Evolutionary conservation across 2,888 invertebrate species (phyloP).

Genomic region (Drosophila borealis): DNA sequence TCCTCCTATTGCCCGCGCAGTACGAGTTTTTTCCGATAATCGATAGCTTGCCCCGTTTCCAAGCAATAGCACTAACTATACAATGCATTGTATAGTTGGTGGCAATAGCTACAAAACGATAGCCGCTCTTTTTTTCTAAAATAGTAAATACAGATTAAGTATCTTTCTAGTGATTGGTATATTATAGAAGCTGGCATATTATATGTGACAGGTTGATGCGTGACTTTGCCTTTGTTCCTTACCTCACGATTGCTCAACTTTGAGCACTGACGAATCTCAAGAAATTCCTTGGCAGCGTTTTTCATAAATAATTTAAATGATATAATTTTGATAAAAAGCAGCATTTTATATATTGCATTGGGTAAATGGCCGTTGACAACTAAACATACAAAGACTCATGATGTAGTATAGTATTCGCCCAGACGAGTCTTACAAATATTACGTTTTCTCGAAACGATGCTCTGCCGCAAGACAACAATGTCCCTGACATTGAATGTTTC

Average conservation of each 20-base stretch:
- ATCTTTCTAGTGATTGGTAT: no score
- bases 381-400: neutral
- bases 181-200: neutral
- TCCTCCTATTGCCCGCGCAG: no score
- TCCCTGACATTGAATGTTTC: conserved; percentile 61
- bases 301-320: conserved; percentile 35
- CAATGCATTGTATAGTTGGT: no score
- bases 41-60: no score
- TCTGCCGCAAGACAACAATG: conserved; percentile 23
- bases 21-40: no score
- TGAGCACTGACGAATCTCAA: conserved; percentile 2
- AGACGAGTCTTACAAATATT: conserved; percentile 5
- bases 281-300: conserved; percentile 36
- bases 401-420: neutral
- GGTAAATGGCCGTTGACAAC: conserved; percentile 48
- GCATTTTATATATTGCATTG: conserved; percentile 8
- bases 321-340: conserved; percentile 33
- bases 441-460: conserved; percentile 4
- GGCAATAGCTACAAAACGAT: no score
- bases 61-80: no score
- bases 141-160: no score
- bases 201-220: neutral
- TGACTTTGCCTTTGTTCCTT: neutral
- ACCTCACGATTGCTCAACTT: conserved; percentile 4
- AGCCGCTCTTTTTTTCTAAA: no score